A percentile compares a stretch with the other conserved stretches of the same genome.
Evolutionary conservation across 2,797 vertebrate genomes (phyloP).

Genomic region (Acropternis orthonyx): DNA sequence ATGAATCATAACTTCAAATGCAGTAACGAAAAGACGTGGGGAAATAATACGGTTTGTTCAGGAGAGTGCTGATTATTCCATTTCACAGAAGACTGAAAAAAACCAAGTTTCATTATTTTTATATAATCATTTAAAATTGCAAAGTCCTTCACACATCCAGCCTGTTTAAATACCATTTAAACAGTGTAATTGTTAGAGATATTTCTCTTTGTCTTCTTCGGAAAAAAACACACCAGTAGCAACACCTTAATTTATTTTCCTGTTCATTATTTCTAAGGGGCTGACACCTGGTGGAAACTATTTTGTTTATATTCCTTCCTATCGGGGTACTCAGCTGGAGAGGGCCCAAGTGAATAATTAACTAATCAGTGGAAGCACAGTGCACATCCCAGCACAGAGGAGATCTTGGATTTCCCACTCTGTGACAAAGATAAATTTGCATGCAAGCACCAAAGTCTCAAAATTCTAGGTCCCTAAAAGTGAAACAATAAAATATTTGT

Average conservation of each 20-base stretch:
- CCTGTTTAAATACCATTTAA: constrained; percentile 47
- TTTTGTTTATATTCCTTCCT: constrained; percentile 38
- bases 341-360: constrained; percentile 50
- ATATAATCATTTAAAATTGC: constrained; percentile 55
- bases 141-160: constrained; percentile 20
- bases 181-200: constrained; percentile 20
- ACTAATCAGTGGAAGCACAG: not conserved
- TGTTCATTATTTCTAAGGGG: constrained; percentile 3
- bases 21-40: constrained; percentile 34
- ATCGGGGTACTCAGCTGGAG: constrained; percentile 18
- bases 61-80: constrained; percentile 49
- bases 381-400: not conserved
- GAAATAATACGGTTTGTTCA: constrained; percentile 51
- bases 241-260: constrained; percentile 39
- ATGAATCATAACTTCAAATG: constrained; percentile 48
- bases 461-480: not conserved
- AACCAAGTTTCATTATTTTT: constrained; percentile 50
- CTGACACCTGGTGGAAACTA: constrained; percentile 25
- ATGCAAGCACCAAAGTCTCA: fast-evolving
- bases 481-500: not conserved
- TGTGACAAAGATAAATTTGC: not conserved
- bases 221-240: not conserved
- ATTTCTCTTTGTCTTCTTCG: not conserved
- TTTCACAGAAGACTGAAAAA: constrained; percentile 48
- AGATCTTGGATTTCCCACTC: not conserved